A percentile compares a stretch with the other conserved stretches of the same genome.
Conservation (phyloP, 1,140 invertebrate genomes). For the Episyrphus balteatus region DNA sequence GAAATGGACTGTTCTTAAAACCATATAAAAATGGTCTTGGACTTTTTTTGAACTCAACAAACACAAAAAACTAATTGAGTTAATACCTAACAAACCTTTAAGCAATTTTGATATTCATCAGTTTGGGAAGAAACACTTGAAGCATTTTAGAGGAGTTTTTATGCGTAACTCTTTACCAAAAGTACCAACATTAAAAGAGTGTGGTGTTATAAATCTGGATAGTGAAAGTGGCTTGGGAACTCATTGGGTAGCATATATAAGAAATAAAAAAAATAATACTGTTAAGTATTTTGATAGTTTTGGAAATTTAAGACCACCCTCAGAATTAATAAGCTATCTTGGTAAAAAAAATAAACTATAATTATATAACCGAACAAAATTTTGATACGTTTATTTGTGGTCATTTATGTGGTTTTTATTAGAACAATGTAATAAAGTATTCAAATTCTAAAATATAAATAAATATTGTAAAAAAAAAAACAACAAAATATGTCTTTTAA, state of each 20-base stretch:
- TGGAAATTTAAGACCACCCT: constrained; percentile 25
- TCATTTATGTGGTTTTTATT: constrained; percentile 20
- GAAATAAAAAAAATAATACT: constrained; percentile 12
- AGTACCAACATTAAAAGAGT: constrained; percentile 16
- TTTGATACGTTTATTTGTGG: constrained; percentile 17
- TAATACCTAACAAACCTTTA: constrained; percentile 1
- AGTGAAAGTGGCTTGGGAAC: constrained; percentile 14
- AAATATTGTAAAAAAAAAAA: too few species aligned
- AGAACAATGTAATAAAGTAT: neutral
- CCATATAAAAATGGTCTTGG: too few species aligned
- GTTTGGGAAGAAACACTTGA: neutral
- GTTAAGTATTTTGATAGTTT: constrained; percentile 14
- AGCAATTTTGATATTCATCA: neutral
- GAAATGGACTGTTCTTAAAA: too few species aligned
- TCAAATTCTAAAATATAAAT: neutral
- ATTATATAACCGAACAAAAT: constrained; percentile 5
- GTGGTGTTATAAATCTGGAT: constrained; percentile 25
- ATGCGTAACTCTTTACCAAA: neutral
- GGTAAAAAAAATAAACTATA: neutral
- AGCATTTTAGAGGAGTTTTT: constrained; percentile 1
- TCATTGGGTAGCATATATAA: constrained; percentile 27
- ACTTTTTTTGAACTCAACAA: neutral
- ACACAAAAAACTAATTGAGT: neutral
- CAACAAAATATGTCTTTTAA: too few species aligned
- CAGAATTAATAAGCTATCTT: constrained; percentile 21